phyloP scores from a whole-genome alignment of 2,797 vertebrate genomes.

The Morus bassanus region DNA sequence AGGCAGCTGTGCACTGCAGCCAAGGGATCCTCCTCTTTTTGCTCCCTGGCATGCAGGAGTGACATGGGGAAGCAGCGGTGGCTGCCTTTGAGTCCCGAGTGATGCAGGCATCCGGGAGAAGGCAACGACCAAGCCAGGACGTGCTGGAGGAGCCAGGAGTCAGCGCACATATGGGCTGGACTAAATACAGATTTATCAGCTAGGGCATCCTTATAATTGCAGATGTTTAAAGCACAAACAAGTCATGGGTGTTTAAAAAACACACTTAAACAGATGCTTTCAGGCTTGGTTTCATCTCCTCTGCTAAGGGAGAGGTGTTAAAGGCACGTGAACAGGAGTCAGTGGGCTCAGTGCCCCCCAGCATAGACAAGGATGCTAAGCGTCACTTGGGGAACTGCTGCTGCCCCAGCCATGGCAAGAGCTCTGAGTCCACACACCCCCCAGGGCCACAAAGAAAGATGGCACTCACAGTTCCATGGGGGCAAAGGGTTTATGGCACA shows the following conservation, averaged over 20 bases:
- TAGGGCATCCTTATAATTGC: background rate
- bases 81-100: background rate
- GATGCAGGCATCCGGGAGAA: fast-evolving
- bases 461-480: no score
- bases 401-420: background rate
- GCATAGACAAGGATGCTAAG: background rate
- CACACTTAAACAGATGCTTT: fast-evolving
- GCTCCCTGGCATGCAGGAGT: fast-evolving
- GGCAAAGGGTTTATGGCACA: background rate
- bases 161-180: fast-evolving
- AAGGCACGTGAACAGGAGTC: fast-evolving
- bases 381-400: background rate
- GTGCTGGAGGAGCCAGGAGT: background rate
- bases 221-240: background rate
- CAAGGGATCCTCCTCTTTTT: background rate
- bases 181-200: no score
- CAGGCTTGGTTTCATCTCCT: background rate
- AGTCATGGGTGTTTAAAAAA: fast-evolving
- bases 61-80: fast-evolving
- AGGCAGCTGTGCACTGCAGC: fast-evolving
- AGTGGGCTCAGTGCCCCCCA: background rate
- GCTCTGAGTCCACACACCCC: background rate
- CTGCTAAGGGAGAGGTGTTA: fast-evolving
- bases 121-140: background rate
- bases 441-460: fast-evolving